Conservation (phyloP, 2,113 vertebrate genomes). For the Python bivittatus region DNA sequence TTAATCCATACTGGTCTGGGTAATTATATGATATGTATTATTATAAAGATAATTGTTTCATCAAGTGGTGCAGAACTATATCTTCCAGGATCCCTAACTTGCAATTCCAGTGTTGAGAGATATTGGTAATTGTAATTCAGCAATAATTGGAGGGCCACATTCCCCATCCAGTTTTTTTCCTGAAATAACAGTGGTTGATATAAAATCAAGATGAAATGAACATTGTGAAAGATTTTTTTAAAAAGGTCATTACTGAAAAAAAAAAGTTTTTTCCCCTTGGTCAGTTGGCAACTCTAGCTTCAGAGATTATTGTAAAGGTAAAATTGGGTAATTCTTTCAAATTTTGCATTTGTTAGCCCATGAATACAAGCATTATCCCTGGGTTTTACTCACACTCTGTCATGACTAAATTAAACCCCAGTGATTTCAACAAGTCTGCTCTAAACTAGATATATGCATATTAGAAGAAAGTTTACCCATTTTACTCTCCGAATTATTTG, state of each 20-base stretch:
- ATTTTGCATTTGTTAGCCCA: background rate
- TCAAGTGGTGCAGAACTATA: background rate
- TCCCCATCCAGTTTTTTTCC: background rate
- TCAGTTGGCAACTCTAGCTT: background rate
- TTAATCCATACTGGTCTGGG: background rate
- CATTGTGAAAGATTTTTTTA: background rate
- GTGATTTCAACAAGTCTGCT: background rate
- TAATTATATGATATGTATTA: background rate
- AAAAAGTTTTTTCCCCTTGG: background rate
- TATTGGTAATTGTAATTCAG: background rate
- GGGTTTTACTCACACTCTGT: fast-evolving
- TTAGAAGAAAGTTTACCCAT: background rate
- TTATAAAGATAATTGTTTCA: background rate
- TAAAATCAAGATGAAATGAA: background rate
- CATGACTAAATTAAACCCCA: background rate
- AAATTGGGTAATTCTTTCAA: background rate
- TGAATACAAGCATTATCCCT: fast-evolving
- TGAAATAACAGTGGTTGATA: background rate
- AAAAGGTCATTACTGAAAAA: background rate
- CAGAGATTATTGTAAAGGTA: background rate
- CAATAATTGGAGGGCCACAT: background rate
- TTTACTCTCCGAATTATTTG: background rate
- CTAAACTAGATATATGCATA: background rate
- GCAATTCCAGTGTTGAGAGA: background rate
- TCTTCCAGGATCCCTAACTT: background rate